phyloP scores from a whole-genome alignment of 2,888 invertebrate species.

The Nomada ferruginata region DNA sequence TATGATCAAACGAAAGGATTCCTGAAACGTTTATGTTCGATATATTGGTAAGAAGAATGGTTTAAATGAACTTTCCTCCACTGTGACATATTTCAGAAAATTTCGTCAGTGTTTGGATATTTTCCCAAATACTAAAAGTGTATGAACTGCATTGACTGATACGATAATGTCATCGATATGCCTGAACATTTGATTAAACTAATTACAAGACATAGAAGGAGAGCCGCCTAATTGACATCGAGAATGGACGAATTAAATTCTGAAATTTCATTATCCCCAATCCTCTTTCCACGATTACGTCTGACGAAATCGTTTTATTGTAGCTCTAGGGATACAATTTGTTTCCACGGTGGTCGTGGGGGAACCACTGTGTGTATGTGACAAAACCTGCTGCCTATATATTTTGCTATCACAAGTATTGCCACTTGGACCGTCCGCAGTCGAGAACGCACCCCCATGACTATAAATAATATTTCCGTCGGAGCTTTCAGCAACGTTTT shows the following conservation, averaged over 20 bases:
- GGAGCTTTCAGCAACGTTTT: conserved; percentile 57
- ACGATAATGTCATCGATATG: no score
- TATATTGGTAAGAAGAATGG: no score
- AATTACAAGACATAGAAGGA: neutral
- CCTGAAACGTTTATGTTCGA: no score
- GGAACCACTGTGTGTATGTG: conserved; percentile 40
- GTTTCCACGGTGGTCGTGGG: conserved; percentile 17
- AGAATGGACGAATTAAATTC: neutral
- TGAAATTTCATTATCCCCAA: neutral
- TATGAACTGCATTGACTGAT: no score
- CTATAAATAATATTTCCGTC: conserved; percentile 70
- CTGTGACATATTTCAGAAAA: neutral
- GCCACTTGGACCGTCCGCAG: conserved; percentile 52
- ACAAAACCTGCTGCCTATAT: conserved; percentile 60
- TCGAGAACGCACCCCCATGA: conserved; percentile 40
- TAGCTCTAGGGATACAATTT: conserved; percentile 11
- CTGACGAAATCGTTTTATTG: conserved; percentile 20
- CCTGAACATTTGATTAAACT: neutral
- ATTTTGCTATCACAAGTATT: conserved; percentile 68
- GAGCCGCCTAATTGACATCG: neutral
- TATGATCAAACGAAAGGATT: no score
- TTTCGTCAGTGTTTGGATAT: no score
- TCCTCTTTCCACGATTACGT: conserved; percentile 4
- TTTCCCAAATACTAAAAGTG: no score
- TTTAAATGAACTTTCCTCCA: neutral